phyloP scores from a whole-genome alignment of 2,888 invertebrate species.

The Euspilapteryx auroguttella region DNA sequence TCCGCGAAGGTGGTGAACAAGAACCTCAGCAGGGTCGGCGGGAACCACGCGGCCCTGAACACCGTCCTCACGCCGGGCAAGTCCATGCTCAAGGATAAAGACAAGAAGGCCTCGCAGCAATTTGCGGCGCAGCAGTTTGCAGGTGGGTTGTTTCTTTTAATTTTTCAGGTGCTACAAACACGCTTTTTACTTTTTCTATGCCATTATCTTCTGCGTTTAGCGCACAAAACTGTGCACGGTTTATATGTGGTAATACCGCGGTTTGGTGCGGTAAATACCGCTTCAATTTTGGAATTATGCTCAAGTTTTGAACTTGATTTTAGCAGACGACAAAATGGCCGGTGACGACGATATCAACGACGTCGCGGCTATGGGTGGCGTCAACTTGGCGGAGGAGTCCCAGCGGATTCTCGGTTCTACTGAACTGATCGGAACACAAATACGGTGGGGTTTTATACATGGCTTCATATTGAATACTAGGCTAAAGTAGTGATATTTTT shows the following conservation, averaged over 20 bases:
- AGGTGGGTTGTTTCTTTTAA: background rate
- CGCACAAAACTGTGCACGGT: too few relatives aligned
- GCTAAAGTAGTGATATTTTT: too few relatives aligned
- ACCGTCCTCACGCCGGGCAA: constrained; percentile 51
- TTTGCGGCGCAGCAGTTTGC: constrained; percentile 27
- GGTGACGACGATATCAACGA: constrained; percentile 98
- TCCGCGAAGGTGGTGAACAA: constrained; percentile 30
- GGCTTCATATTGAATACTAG: background rate
- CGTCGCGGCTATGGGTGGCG: constrained; percentile 98
- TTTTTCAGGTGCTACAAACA: too few relatives aligned
- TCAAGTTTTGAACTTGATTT: too few relatives aligned
- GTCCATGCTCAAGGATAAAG: constrained; percentile 74
- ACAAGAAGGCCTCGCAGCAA: constrained; percentile 62
- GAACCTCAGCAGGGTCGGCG: constrained; percentile 26
- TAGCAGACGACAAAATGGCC: constrained; percentile 61
- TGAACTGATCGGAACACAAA: constrained; percentile 87
- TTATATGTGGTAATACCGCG: too few relatives aligned
- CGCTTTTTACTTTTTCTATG: too few relatives aligned
- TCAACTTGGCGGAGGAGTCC: constrained; percentile 94
- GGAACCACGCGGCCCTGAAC: constrained; percentile 22
- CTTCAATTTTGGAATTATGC: too few relatives aligned
- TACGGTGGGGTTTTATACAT: constrained; percentile 29
- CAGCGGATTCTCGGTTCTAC: constrained; percentile 91
- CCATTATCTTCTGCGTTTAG: too few relatives aligned
- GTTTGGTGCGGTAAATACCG: too few relatives aligned